A percentile compares a stretch with the other conserved stretches of the same genome.
Conservation (phyloP, 2,797 vertebrate genomes). For the Amblyopsis hoosieri region DNA sequence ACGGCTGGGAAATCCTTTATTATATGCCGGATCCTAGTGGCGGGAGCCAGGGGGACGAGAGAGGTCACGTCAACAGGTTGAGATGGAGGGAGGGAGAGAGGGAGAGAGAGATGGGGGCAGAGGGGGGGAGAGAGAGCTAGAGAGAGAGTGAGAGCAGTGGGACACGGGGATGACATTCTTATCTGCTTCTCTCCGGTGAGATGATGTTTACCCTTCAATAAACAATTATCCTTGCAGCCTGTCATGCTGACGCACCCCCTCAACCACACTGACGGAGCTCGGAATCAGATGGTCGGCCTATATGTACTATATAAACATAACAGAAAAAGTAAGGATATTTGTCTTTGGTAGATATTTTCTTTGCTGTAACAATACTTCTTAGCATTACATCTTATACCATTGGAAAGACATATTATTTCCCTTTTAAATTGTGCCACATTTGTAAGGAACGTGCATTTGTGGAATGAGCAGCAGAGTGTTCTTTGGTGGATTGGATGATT, state of each 20-base stretch:
- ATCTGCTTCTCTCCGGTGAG: conserved; percentile 39
- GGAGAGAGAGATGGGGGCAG: conserved; percentile 12
- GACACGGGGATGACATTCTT: conserved; percentile 40
- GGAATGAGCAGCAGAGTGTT: too few relatives aligned
- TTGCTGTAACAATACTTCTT: too few relatives aligned
- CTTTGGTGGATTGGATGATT: too few relatives aligned
- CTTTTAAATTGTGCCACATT: too few relatives aligned
- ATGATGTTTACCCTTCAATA: conserved; percentile 59
- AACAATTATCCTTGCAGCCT: conserved; percentile 52
- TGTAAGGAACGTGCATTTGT: too few relatives aligned
- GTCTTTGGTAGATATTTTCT: too few relatives aligned
- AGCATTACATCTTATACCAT: too few relatives aligned
- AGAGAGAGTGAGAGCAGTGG: conserved; percentile 14
- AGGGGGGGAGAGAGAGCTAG: conserved; percentile 23
- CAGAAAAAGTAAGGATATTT: too few relatives aligned
- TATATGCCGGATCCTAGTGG: conserved; percentile 66
- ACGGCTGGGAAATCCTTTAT: conserved; percentile 73
- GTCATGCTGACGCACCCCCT: conserved; percentile 32
- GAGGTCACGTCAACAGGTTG: conserved; percentile 42
- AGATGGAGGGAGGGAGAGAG: conserved; percentile 44
- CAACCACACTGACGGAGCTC: conserved; percentile 14
- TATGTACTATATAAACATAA: too few relatives aligned
- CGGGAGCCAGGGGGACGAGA: conserved; percentile 43
- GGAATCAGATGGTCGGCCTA: too few relatives aligned
- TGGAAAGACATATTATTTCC: too few relatives aligned